Percentiles rank a stretch among this genome's conserved stretches.
These are phyloP conservation scores for Mormyrus hasselquistii DNA, from an alignment of 2,797 vertebrate species.

Conservation along the genomic window DNA sequence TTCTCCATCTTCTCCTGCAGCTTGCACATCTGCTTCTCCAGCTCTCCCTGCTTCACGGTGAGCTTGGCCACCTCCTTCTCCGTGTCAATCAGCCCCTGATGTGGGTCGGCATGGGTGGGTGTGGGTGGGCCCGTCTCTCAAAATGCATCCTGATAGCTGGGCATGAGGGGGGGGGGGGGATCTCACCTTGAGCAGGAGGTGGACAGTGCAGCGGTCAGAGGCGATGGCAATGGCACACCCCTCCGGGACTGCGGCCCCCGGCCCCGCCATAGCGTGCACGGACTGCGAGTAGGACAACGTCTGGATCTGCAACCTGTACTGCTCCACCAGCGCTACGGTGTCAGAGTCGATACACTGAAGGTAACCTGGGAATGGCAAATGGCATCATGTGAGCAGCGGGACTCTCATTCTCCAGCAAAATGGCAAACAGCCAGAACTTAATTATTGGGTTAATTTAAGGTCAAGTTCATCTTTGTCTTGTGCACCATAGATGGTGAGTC, in stretches of 20 bases:
- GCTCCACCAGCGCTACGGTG: slow-evolving; percentile 56
- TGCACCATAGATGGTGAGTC: neutral
- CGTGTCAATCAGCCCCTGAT: slow-evolving; percentile 77
- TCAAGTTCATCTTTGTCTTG: neutral
- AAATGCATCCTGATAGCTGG: neutral
- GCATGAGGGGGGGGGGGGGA: neutral
- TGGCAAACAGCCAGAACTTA: neutral
- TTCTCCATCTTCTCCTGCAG: slow-evolving; percentile 69
- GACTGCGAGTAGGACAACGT: slow-evolving; percentile 72
- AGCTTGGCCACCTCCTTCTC: slow-evolving; percentile 79
- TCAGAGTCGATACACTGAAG: slow-evolving; percentile 72
- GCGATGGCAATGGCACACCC: slow-evolving; percentile 83
- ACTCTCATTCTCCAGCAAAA: neutral
- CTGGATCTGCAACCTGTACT: slow-evolving; percentile 71
- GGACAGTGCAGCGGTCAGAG: slow-evolving; percentile 79
- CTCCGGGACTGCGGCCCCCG: slow-evolving; percentile 54
- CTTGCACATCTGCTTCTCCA: slow-evolving; percentile 72
- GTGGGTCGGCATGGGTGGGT: neutral
- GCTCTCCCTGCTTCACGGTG: slow-evolving; percentile 61
- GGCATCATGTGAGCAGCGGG: neutral
- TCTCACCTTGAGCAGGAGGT: slow-evolving; percentile 80
- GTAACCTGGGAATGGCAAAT: slow-evolving; percentile 57
- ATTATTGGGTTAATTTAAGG: neutral
- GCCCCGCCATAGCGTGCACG: slow-evolving; percentile 58
- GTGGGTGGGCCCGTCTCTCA: neutral